Percentiles rank a stretch among this genome's conserved stretches.
Evolutionary conservation across 2,797 vertebrate genomes (phyloP).

Genomic region (Parotocinclus haroldoi): DNA sequence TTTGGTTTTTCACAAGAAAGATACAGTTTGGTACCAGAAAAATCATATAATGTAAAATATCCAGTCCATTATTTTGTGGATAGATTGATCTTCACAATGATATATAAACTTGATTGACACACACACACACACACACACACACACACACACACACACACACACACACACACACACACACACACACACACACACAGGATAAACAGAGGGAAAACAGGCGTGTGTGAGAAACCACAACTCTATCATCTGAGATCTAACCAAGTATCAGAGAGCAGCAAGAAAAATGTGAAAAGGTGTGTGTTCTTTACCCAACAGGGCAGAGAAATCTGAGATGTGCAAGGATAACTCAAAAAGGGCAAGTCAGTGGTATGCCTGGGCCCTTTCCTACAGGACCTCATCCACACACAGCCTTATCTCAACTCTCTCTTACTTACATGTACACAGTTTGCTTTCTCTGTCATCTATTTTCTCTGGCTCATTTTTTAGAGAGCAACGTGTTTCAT

Average conservation of each 20-base stretch:
- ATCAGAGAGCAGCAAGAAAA: constrained; percentile 12
- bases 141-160: constrained; percentile 68
- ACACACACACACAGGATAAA: not conserved
- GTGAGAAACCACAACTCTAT: constrained; percentile 42
- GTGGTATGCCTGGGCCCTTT: constrained; percentile 6
- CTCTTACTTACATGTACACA: constrained; percentile 2
- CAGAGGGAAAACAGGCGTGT: no score
- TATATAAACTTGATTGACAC: no score
- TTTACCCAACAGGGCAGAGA: not conserved
- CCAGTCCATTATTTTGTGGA: no score
- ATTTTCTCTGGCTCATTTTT: constrained; percentile 26
- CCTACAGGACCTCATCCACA: not conserved
- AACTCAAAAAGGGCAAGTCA: not conserved
- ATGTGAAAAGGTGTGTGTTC: not conserved
- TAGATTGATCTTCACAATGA: no score
- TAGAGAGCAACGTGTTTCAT: constrained; percentile 10
- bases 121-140: no score
- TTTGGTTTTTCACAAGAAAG: no score
- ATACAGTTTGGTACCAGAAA: no score
- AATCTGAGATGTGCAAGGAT: no score
- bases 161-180: constrained; percentile 45
- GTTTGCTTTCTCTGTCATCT: not conserved
- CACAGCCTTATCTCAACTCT: no score
- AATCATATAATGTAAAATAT: no score
- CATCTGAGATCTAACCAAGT: constrained; percentile 53